Percentiles rank a stretch among this genome's conserved stretches.
phyloP scores from a whole-genome alignment of 2,888 invertebrate species.

The Tethea ocularis region DNA sequence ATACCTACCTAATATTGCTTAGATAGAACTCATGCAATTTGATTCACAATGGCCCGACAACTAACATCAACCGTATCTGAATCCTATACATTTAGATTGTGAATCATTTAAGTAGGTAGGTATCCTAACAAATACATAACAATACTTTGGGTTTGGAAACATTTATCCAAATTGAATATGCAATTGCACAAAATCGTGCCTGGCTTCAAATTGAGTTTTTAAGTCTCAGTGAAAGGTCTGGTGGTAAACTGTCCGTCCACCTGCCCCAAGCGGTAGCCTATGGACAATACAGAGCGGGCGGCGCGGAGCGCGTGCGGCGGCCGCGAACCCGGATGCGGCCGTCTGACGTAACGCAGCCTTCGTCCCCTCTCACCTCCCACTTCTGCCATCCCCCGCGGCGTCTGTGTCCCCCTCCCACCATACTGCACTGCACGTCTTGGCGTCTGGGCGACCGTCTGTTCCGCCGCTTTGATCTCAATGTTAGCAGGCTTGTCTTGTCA shows the following conservation, averaged over 20 bases:
- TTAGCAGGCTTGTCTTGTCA: conserved; percentile 36
- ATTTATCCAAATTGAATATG: not conserved
- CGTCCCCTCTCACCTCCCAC: conserved; percentile 40
- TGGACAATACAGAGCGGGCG: conserved; percentile 19
- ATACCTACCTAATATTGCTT: not conserved
- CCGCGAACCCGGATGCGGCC: conserved; percentile 81
- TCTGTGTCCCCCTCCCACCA: conserved; percentile 29
- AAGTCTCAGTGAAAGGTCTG: not conserved
- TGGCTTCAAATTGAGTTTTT: not conserved
- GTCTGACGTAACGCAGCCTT: conserved; percentile 77
- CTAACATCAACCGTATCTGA: not conserved
- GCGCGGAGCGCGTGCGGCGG: conserved; percentile 66
- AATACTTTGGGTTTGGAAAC: not conserved
- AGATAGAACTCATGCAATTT: not conserved
- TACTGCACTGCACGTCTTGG: conserved; percentile 45
- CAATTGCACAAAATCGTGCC: not conserved
- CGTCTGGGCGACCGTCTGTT: conserved; percentile 76
- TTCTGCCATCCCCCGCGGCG: conserved; percentile 31
- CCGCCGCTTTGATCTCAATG: conserved; percentile 56
- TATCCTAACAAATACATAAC: too few species aligned
- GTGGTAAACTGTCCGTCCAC: conserved; percentile 9
- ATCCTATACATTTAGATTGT: not conserved
- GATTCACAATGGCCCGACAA: not conserved
- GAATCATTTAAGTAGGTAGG: too few species aligned
- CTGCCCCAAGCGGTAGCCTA: conserved; percentile 8